Conservation (phyloP, 2,113 vertebrate species). For the Odontophorus gujanensis region DNA sequence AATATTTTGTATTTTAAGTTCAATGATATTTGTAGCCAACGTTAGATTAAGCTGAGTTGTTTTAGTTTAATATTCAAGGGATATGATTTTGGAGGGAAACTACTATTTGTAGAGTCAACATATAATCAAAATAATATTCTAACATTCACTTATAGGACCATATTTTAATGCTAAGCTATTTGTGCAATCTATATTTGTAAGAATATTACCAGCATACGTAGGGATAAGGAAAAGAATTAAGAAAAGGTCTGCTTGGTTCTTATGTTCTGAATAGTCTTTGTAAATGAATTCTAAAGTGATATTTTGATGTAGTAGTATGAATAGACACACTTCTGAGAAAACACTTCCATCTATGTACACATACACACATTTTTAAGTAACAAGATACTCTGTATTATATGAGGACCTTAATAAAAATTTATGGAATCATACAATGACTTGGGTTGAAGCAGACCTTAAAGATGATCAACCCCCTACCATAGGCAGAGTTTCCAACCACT, state of each 20-base stretch:
- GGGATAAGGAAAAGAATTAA: not conserved
- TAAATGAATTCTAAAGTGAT: not conserved
- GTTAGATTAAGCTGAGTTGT: not conserved
- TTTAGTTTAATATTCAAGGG: not conserved
- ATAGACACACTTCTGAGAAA: not conserved
- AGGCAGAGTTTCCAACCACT: no score
- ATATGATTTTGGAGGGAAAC: not conserved
- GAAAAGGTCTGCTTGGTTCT: not conserved
- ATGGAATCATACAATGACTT: no score
- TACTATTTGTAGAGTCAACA: not conserved
- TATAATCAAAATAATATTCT: not conserved
- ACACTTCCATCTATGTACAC: not conserved
- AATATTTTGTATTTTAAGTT: not conserved
- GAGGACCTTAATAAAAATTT: not conserved
- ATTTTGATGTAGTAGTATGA: not conserved
- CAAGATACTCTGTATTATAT: not conserved
- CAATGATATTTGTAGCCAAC: not conserved
- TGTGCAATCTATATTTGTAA: not conserved
- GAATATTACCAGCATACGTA: not conserved
- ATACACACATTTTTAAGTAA: not conserved
- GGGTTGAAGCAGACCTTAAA: no score
- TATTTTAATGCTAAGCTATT: not conserved
- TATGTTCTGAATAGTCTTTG: not conserved
- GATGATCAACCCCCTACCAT: no score
- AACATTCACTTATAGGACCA: not conserved